These are phyloP conservation scores for Poicephalus meyeri DNA, from an alignment of 2,113 vertebrate genomes.

Conservation along the genomic window DNA sequence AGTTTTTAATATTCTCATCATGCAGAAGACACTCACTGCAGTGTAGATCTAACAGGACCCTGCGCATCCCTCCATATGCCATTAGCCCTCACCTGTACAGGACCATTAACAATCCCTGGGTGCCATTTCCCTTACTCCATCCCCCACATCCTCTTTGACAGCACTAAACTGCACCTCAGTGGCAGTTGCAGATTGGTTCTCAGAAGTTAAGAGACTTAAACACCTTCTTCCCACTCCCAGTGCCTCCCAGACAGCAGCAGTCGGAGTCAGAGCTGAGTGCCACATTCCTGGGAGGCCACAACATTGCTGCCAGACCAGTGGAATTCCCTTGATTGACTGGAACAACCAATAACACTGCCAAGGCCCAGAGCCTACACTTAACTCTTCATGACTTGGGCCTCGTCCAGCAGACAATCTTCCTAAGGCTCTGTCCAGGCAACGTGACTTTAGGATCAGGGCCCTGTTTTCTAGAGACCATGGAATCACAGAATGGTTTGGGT, in stretches of 20 bases:
- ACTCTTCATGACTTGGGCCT: background rate
- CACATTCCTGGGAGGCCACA: background rate
- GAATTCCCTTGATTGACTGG: background rate
- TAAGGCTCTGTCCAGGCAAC: accelerated
- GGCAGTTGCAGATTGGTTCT: background rate
- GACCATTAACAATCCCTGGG: background rate
- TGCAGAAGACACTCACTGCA: background rate
- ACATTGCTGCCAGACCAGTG: background rate
- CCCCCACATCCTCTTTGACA: background rate
- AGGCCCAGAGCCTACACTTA: background rate
- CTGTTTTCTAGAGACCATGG: background rate
- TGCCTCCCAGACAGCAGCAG: background rate
- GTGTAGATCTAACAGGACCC: background rate
- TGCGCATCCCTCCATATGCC: background rate
- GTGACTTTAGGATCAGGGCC: background rate
- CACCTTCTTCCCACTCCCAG: background rate
- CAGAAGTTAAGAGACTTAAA: background rate
- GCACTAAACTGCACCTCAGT: background rate
- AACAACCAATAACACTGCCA: background rate
- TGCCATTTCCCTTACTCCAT: background rate
- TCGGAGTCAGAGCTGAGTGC: background rate
- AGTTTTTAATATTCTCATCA: background rate
- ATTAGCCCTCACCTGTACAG: background rate
- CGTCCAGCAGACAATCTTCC: background rate
- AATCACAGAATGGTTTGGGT: background rate